Percentiles rank a stretch among this genome's conserved stretches.
Evolutionary conservation across 2,113 vertebrate species (phyloP).

Genomic region (Xyrauchen texanus): DNA sequence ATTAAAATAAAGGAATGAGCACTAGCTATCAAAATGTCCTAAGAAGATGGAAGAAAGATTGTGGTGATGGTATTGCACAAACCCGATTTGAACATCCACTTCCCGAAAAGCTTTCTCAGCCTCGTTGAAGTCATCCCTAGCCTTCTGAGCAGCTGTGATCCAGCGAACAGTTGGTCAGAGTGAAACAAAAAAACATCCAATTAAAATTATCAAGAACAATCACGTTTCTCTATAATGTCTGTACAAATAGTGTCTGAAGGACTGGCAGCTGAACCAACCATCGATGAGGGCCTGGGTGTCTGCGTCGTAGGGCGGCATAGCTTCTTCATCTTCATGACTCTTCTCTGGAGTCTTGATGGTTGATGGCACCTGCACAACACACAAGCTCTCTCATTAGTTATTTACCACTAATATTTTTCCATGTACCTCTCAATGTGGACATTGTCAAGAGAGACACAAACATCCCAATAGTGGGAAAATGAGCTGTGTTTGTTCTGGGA

Average conservation of each 20-base stretch:
- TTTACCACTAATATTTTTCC: too few relatives aligned
- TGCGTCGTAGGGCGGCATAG: conserved; percentile 82
- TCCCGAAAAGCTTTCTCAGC: conserved; percentile 81
- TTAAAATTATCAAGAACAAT: not conserved
- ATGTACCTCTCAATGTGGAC: too few relatives aligned
- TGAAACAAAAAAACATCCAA: not conserved
- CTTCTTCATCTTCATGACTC: conserved; percentile 72
- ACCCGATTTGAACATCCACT: conserved; percentile 86
- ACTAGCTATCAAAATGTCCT: too few relatives aligned
- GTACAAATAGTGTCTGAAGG: too few relatives aligned
- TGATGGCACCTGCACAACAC: conserved; percentile 63
- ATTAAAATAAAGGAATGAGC: too few relatives aligned
- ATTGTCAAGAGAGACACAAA: too few relatives aligned
- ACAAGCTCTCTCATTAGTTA: not conserved
- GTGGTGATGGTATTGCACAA: conserved; percentile 34
- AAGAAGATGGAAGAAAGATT: too few relatives aligned
- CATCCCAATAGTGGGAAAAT: too few relatives aligned
- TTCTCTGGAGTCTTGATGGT: conserved; percentile 58
- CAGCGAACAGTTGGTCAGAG: conserved; percentile 8
- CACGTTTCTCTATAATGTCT: not conserved
- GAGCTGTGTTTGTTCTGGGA: too few relatives aligned
- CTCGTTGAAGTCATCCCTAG: conserved; percentile 80
- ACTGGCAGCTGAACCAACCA: conserved; percentile 62
- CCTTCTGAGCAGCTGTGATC: conserved; percentile 82
- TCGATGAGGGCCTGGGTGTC: conserved; percentile 82